phyloP scores from a whole-genome alignment of 2,888 invertebrate genomes.

The Orthosia cruda region DNA sequence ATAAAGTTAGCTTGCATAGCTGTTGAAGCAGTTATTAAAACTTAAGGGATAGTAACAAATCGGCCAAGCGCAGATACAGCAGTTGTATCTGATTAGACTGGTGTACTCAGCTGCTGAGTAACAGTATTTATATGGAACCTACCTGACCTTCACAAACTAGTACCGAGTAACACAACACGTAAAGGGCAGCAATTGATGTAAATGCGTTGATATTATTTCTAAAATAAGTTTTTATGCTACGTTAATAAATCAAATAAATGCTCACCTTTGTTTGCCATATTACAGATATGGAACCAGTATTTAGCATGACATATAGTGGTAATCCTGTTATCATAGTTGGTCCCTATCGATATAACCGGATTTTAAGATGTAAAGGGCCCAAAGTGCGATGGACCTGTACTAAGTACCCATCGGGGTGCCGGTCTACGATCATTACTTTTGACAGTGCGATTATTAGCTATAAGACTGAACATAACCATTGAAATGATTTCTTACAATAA shows the following conservation, averaged over 20 bases:
- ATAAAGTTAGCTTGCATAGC: no score
- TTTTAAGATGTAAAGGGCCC: slow-evolving; percentile 30
- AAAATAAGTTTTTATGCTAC: no score
- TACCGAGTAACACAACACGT: no score
- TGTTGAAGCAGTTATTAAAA: no score
- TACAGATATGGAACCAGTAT: slow-evolving; percentile 37
- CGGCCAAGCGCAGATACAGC: no score
- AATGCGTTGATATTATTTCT: no score
- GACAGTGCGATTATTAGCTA: slow-evolving; percentile 15
- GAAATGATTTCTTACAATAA: background rate
- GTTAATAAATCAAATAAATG: background rate
- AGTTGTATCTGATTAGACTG: no score
- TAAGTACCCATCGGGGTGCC: slow-evolving; percentile 15
- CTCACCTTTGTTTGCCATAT: background rate
- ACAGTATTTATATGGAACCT: background rate
- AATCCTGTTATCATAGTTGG: slow-evolving; percentile 49
- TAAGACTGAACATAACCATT: slow-evolving; percentile 42
- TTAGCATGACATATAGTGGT: slow-evolving; percentile 40
- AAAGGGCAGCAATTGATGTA: background rate
- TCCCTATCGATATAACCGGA: slow-evolving; percentile 41
- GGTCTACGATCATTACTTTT: slow-evolving; percentile 42
- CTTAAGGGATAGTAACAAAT: no score
- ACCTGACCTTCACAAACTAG: no score
- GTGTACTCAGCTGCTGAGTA: no score
- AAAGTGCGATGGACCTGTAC: slow-evolving; percentile 51